Evolutionary conservation across 2,797 vertebrate genomes (phyloP).

Genomic region (Myotis myotis): DNA sequence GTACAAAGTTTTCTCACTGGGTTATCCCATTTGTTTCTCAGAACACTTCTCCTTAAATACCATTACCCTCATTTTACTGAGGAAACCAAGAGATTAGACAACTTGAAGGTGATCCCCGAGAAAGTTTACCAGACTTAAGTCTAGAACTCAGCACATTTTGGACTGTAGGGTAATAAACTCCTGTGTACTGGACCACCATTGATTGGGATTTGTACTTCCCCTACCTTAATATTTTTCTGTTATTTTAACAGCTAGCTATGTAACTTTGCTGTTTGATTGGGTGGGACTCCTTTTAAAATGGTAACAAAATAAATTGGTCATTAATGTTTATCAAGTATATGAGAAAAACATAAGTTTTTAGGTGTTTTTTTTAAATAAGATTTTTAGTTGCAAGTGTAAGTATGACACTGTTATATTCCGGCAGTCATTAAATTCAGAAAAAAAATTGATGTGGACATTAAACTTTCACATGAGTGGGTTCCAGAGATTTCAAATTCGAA

Average conservation of each 20-base stretch:
- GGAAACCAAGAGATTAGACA: background rate
- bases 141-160: background rate
- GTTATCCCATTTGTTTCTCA: background rate
- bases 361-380: slow-evolving; percentile 20
- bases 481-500: slow-evolving; percentile 24
- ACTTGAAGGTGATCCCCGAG: background rate
- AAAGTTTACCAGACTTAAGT: background rate
- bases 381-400: background rate
- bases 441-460: background rate
- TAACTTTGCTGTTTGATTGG: background rate
- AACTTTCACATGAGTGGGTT: background rate
- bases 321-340: slow-evolving; percentile 13
- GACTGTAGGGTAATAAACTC: background rate
- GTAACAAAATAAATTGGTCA: background rate
- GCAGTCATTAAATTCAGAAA: background rate
- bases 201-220: background rate
- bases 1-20: background rate
- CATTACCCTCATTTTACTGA: background rate
- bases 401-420: background rate
- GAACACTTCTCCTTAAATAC: background rate
- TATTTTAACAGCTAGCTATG: background rate
- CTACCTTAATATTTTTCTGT: background rate
- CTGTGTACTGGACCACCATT: background rate
- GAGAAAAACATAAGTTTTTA: slow-evolving; percentile 7
- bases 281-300: background rate